These are phyloP conservation scores for Phortica okadai DNA, from an alignment of 2,888 invertebrate genomes.

Conservation along the genomic window DNA sequence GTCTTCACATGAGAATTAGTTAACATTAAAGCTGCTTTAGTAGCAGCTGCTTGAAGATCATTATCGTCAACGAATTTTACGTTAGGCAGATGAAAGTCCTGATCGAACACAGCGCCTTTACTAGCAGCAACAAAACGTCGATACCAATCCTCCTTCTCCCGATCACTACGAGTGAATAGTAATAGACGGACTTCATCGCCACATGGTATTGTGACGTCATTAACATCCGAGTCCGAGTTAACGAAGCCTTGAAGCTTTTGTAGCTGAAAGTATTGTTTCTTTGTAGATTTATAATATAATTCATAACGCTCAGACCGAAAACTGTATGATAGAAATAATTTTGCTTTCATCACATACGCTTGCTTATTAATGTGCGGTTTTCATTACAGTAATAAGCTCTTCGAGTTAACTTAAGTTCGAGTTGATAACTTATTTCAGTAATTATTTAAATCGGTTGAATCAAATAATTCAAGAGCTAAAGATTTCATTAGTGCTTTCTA, in stretches of 20 bases:
- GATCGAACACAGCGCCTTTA: slow-evolving; percentile 69
- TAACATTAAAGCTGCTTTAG: slow-evolving; percentile 63
- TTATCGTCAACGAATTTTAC: slow-evolving; percentile 68
- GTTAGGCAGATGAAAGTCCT: slow-evolving; percentile 71
- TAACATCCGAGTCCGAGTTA: slow-evolving; percentile 62
- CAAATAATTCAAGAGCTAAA: not conserved
- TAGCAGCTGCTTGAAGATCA: slow-evolving; percentile 70
- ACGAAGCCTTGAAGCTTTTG: slow-evolving; percentile 65
- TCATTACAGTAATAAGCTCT: too few relatives aligned
- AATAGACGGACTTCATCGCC: slow-evolving; percentile 75
- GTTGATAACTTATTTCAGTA: too few relatives aligned
- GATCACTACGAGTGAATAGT: slow-evolving; percentile 73
- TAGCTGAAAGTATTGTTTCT: slow-evolving; percentile 54
- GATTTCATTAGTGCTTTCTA: not conserved
- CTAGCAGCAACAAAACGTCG: slow-evolving; percentile 74
- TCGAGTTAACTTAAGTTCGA: too few relatives aligned
- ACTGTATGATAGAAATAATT: too few relatives aligned
- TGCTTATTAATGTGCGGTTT: too few relatives aligned
- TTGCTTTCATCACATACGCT: too few relatives aligned
- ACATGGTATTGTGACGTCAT: slow-evolving; percentile 70
- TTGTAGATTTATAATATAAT: too few relatives aligned
- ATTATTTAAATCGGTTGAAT: too few relatives aligned
- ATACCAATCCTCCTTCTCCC: slow-evolving; percentile 77
- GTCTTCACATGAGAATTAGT: slow-evolving; percentile 48
- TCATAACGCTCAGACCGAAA: too few relatives aligned